Base-by-base conservation (phyloP, 1,140 invertebrate species). In the Scaptomyza pallida region DNA sequence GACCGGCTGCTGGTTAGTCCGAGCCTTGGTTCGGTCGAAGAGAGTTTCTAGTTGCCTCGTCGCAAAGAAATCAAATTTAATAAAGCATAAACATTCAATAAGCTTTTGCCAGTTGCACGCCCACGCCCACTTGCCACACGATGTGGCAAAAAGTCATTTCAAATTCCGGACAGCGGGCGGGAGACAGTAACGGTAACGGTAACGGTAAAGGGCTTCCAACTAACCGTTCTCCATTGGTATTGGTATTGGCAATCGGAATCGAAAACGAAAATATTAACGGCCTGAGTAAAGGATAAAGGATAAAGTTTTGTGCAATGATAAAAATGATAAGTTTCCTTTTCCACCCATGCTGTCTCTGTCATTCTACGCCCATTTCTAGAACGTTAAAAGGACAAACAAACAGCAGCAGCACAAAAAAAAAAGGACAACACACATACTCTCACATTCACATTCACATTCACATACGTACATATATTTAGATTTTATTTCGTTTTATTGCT, bases 41-140 rank as follows among this genome's bases (percentile, higher is more conserved):
- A 30, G 40, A 43, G 35, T 35, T 12, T 35, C 9, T 35, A 3
- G 30, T 9, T 33, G 41, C 62, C 62, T 47, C 56, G 64, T 23
- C 57, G 60, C 74, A 65, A 43, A 88, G 81, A 88, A 88, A 88
- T 88, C 82, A 88, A 88, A 88, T 88, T 88, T 88, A 88, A 88
- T 88, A 88, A 88, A 88, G 82, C 82, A 88, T 88, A 88, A 88
- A 89, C 82, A 88, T 88, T 88, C 82, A 88, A 88, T 88, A 88
- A 89, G 82, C 75, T 69, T 78, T 78, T 63, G 75, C 56, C 65
- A 35, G 37, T 26, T 6, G 70, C 59, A 65, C 79, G 71, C 68
- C 60, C 50, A 15, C 12, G n/a, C n/a, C 26, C 68, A 56, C 44
- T 26, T 8, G 35, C 40, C 37, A 23, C 21, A 9, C 10, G 23